phyloP scores from a whole-genome alignment of 35 echinoderm and acorn worm species.

The Apostichopus parvimensis region DNA sequence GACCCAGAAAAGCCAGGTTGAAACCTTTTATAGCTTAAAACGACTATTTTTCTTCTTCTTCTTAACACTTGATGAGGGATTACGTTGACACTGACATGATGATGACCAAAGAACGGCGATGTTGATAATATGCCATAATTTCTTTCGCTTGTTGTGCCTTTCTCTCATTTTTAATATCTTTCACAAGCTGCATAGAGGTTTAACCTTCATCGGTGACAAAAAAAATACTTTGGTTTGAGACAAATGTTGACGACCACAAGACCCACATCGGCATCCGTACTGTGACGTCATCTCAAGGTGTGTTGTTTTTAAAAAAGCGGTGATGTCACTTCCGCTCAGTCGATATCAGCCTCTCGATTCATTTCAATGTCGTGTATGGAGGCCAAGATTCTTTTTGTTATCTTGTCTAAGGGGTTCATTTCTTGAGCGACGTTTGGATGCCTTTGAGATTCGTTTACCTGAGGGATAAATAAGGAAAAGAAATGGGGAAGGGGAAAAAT shows the following conservation, averaged over 20 bases:
- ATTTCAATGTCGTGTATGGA: neutral
- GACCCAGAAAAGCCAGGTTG: no score
- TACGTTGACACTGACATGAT: no score
- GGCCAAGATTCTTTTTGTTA: neutral
- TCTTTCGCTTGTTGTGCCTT: neutral
- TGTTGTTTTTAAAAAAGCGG: neutral
- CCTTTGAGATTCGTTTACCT: slow-evolving; percentile 1
- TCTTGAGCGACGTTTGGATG: neutral
- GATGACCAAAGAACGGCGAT: no score
- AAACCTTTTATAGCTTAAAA: no score
- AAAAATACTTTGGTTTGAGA: neutral
- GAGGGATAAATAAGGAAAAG: neutral
- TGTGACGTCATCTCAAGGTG: slow-evolving; percentile 7
- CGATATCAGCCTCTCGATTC: neutral
- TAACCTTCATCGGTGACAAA: neutral
- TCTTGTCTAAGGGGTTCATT: neutral
- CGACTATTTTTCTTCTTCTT: no score
- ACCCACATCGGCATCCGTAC: slow-evolving; percentile 4
- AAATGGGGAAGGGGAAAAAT: neutral
- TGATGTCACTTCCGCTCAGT: neutral
- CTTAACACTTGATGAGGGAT: no score
- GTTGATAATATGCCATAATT: no score
- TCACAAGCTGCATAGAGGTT: neutral
- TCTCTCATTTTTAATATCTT: neutral
- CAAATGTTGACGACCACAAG: neutral